phyloP scores from a whole-genome alignment of 2,888 invertebrate species.

The Norana najaformis region DNA sequence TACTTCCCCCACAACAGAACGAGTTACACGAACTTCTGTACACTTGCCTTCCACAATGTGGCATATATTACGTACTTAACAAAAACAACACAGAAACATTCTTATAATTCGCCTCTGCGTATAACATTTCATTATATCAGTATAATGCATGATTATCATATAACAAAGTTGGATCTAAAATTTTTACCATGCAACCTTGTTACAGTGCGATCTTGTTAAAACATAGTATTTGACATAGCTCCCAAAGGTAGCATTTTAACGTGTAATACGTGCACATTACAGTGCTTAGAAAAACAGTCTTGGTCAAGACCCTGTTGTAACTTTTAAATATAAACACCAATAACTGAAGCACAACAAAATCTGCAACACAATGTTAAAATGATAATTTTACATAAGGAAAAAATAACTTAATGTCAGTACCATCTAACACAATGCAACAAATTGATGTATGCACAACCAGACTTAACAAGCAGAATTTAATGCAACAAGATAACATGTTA shows the following conservation, averaged over 20 bases:
- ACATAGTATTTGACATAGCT: neutral
- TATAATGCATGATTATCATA: neutral
- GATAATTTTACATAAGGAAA: conserved; percentile 3
- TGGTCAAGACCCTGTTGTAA: neutral
- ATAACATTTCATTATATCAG: no score
- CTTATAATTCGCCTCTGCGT: neutral
- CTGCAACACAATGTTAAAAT: conserved; percentile 1
- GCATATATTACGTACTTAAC: neutral
- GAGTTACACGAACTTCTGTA: neutral
- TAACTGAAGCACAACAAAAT: neutral
- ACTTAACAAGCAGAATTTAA: neutral
- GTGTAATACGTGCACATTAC: neutral
- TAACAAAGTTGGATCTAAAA: neutral
- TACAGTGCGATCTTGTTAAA: neutral
- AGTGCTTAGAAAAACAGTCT: neutral
- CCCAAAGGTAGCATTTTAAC: neutral
- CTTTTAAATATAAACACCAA: conserved; percentile 1
- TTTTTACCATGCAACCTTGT: neutral
- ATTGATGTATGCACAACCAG: neutral
- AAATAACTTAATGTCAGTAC: neutral
- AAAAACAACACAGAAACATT: neutral
- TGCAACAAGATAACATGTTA: neutral
- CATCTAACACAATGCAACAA: neutral
- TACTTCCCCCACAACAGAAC: neutral
- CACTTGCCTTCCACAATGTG: neutral